Base-by-base conservation (phyloP, 1,140 invertebrate genomes). In the Pseudomyrmex cubaensis region DNA sequence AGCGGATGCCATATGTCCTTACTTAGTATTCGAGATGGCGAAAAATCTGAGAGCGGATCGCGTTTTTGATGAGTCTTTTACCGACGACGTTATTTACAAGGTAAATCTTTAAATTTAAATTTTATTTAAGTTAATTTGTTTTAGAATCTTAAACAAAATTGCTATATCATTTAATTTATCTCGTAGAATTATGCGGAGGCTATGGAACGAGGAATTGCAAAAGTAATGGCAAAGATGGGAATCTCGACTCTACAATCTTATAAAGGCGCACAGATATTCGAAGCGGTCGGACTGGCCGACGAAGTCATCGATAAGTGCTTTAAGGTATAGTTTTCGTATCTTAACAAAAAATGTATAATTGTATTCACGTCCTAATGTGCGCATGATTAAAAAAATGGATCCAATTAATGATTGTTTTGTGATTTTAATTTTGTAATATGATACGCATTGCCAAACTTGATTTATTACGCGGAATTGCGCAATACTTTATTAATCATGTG, bases 171-270 rank as follows among this genome's bases (percentile, higher is more conserved):
- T 80, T 50, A 20, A 70, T 52, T 52, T 17, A 20, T 67, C 54
- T 67, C 54, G 3, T 64, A 96, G 95, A 97, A 96, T 92, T 97
- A 97, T 93, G 94, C 95, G 22, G 95, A 95, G 59, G 96, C 96
- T 7, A 96, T 98, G 90, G 97, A 98, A 91, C 96, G 97, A 12
- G 98, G 98, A 73, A 96, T 98, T 77, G 96, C 97, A 1, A 98
- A 98, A 93, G 96, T 99, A 0, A 99, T 99, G 99, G 99, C 99
- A 1, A 99, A 99, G 94, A 99, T 99, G 99, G 99, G 99, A 56
- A 99, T 99, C 91, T 99, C 98, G 59, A 99, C 99, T 0, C 94
- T 99, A 17, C 99, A 99, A 92, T 99, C 98, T n/a, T 99, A 99
- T 94, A 99, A 99, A 95, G 98, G 98, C 87, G 99, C 99, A 4